A percentile compares a stretch with the other conserved stretches of the same genome.
Conservation (phyloP, 2,113 vertebrate genomes). For the Nycticorax nycticorax region DNA sequence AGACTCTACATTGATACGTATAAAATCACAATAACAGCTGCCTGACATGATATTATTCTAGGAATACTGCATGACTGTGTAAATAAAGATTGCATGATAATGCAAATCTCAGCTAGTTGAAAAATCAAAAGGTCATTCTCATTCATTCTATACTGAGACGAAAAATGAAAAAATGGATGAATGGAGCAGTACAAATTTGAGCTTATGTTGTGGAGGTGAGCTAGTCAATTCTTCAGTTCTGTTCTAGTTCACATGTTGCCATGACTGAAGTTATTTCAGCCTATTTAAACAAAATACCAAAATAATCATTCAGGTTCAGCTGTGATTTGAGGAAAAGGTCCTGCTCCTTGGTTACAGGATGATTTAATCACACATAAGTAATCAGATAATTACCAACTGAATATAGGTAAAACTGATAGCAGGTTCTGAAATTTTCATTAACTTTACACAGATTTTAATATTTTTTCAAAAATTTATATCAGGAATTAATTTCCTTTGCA, state of each 20-base stretch:
- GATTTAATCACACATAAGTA: background rate
- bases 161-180: background rate
- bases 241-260: background rate
- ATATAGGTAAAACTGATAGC: background rate
- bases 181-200: background rate
- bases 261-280: background rate
- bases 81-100: background rate
- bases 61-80: background rate
- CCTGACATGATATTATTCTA: background rate
- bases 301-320: background rate
- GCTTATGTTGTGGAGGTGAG: background rate
- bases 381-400: background rate
- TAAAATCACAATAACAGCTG: background rate
- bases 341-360: background rate
- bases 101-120: background rate
- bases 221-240: background rate
- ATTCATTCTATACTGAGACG: background rate
- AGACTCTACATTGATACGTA: background rate
- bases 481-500: background rate
- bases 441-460: background rate
- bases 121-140: background rate
- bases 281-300: slow-evolving; percentile 12
- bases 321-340: background rate
- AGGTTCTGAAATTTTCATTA: background rate
- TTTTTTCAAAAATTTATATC: background rate